These are phyloP conservation scores for Andricus curvator DNA, from an alignment of 2,888 invertebrate species.

Conservation along the genomic window DNA sequence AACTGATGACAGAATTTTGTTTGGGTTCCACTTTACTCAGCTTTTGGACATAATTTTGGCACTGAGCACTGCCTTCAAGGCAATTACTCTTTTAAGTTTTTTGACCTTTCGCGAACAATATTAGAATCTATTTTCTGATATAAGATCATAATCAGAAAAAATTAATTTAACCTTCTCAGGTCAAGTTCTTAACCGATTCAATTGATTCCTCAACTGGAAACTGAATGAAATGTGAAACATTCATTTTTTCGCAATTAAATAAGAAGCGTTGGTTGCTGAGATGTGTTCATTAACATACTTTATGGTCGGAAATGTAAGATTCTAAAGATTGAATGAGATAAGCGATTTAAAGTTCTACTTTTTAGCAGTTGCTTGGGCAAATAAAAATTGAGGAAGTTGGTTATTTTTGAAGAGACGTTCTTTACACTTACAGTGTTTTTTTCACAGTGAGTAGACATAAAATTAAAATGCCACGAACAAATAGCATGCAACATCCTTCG, in stretches of 20 bases:
- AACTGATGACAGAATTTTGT: not conserved
- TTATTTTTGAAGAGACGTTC: not conserved
- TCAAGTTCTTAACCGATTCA: not conserved
- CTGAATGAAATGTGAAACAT: not conserved
- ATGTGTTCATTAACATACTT: not conserved
- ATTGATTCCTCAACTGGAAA: not conserved
- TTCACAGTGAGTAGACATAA: not conserved
- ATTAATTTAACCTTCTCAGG: not conserved
- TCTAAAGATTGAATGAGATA: not conserved
- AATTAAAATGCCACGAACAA: constrained; percentile 27
- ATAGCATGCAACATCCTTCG: constrained; percentile 30
- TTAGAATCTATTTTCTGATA: not conserved
- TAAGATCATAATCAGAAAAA: not conserved
- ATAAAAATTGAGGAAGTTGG: not conserved
- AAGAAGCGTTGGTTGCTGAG: not conserved
- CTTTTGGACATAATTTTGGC: not conserved
- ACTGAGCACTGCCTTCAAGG: not conserved
- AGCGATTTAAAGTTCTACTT: not conserved
- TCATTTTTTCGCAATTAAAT: too few relatives aligned
- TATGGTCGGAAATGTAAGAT: not conserved
- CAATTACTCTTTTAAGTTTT: not conserved
- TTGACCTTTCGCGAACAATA: not conserved
- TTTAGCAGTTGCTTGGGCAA: not conserved
- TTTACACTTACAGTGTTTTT: not conserved
- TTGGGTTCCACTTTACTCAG: not conserved